A percentile compares a stretch with the other conserved stretches of the same genome.
These are phyloP conservation scores for Panthera leo DNA, from an alignment of 2,113 vertebrate genomes.

Conservation along the genomic window DNA sequence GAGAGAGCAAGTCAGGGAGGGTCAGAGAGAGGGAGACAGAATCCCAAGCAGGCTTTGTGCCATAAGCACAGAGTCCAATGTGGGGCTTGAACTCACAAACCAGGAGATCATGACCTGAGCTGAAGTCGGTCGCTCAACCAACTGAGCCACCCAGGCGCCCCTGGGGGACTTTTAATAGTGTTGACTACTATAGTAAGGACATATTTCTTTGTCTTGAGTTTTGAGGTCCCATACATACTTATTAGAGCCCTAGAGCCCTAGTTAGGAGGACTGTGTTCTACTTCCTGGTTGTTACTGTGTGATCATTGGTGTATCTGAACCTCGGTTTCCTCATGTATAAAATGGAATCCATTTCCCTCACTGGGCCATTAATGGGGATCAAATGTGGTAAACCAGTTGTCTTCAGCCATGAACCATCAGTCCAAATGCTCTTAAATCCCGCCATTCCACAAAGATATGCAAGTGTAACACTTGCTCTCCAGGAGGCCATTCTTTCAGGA, in stretches of 20 bases:
- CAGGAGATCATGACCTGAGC: not conserved
- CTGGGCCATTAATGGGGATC: not conserved
- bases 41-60: too few species aligned
- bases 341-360: not conserved
- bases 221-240: not conserved
- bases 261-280: not conserved
- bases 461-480: not conserved
- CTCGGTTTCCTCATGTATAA: not conserved
- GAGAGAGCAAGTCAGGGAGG: not conserved
- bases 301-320: not conserved
- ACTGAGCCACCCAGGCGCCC: not conserved
- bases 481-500: not conserved
- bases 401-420: not conserved
- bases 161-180: not conserved
- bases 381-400: not conserved
- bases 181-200: not conserved
- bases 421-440: not conserved
- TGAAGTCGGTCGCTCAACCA: not conserved
- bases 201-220: not conserved
- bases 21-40: not conserved
- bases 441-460: not conserved
- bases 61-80: too few species aligned
- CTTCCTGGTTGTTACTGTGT: not conserved
- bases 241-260: not conserved
- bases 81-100: not conserved